Base-by-base conservation (phyloP, 2,888 invertebrate genomes). In the Acanthosepion lycidas region DNA sequence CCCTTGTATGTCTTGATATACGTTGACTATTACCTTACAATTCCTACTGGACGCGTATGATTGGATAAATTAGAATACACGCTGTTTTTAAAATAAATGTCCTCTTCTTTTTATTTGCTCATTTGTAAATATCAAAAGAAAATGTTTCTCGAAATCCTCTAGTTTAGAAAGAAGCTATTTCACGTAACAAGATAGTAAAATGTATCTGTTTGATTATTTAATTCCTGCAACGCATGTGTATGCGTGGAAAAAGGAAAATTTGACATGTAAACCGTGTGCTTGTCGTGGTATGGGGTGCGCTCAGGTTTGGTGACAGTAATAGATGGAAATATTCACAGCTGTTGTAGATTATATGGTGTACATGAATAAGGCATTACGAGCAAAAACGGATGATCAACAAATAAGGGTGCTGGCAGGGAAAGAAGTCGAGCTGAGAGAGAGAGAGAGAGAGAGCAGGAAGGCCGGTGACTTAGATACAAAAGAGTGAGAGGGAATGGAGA, bases 291-390 rank as follows among this genome's bases (percentile, higher is more conserved):
- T 8, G 64, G 64, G 28, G 78, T n/a, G n/a, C 23, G 28, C 28
- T n/a, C n/a, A n/a, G 28, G 9, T 8, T 8, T 28, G 78, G n/a
- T 28, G n/a, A n/a, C n/a, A 78, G 8, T 78, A 78, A 78, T n/a
- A 15, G 78, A 78, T 78, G 78, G n/a, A 78, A 78, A 78, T 78
- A 78, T 78, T 78, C 78, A 78, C 78, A 78, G 78, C 78, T 78
- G 78, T 78, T n/a, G 78, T n/a, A 78, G 78, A 78, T 18, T 78
- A 9, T 78, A 78, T n/a, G 28, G 78, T 78, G 9, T 28, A n/a
- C 78, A 78, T 78, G 78, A 78, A 78, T 78, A 78, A 78, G 78
- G 78, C 28, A 78, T 78, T 78, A 78, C n/a, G n/a, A n/a, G n/a
- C 9, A 78, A n/a, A 28, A n/a, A n/a, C n/a, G 28, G 78, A 78